These are phyloP conservation scores for Myrmophylax atrothorax DNA, from an alignment of 2,113 vertebrate species.

Conservation along the genomic window DNA sequence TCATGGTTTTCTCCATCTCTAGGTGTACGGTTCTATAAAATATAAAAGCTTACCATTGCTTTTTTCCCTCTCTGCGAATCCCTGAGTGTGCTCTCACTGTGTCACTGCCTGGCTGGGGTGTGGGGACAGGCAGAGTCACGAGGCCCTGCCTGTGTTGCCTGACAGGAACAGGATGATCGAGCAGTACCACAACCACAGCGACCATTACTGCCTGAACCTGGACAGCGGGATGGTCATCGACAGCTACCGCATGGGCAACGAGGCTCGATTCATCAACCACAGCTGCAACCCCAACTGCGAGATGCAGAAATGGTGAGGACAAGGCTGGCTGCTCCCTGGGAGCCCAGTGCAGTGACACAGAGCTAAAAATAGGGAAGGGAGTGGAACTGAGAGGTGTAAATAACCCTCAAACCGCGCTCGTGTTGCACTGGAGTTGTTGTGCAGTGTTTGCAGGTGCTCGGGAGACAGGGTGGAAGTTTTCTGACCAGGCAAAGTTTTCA, in stretches of 20 bases:
- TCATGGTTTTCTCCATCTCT: background rate
- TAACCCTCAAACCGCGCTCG: background rate
- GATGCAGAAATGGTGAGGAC: slow-evolving; percentile 97
- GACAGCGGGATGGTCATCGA: slow-evolving; percentile 99
- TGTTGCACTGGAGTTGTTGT: background rate
- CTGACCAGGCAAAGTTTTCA: background rate
- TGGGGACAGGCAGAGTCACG: background rate
- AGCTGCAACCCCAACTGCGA: slow-evolving; percentile 99
- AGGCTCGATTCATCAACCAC: slow-evolving; percentile 98
- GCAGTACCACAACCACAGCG: slow-evolving; percentile 96
- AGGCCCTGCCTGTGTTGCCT: background rate
- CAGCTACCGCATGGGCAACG: slow-evolving; percentile 98
- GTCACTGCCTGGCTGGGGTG: background rate
- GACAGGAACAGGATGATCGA: slow-evolving; percentile 85
- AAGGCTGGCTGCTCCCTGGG: background rate
- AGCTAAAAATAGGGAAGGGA: background rate
- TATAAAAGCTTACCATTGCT: background rate
- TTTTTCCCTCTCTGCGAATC: background rate
- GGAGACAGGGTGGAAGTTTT: background rate
- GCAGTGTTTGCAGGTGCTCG: background rate
- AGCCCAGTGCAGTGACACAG: no score
- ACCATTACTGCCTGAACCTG: slow-evolving; percentile 97
- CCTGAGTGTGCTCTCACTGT: background rate
- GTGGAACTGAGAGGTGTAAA: background rate
- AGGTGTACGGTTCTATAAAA: background rate